Evolutionary conservation across 2,113 vertebrate species (phyloP), one percentile per base, ranked within the genome.

Genomic region (Chinchilla lanigera): DNA sequence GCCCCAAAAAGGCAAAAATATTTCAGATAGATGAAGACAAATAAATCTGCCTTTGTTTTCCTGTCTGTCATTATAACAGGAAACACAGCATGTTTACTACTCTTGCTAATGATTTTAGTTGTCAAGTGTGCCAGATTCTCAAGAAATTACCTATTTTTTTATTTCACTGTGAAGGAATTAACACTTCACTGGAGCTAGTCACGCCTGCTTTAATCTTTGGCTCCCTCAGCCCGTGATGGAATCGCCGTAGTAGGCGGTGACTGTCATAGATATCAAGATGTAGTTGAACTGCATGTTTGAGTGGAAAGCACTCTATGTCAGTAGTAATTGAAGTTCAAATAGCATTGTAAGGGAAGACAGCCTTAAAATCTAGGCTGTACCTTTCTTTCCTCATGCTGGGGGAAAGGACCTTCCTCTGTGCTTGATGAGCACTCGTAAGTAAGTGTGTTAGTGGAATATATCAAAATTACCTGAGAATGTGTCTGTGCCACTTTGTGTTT

Each of bases 1-100:
- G 12, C 10, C 19, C 65, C 67, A 73, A 86, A 89, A 52, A 52
- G 1, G 71, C 14, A 44, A 35, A 88, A 60, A 30, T 88, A 85
- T 63, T 85, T 33, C 22, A 94, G 19, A 54, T 65, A 47, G n/a
- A 28, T 69, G 50, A 90, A 94, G 67, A 26, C 80, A 75, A 82
- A 38, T 9, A 61, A 52, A 92, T 50, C 19, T 86, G 56, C 67
- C 92, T 89, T 17, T 73, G 9, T 60, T 4, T 50, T 3, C 78
- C 11, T 41, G 24, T 28, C 8, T 52, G 60, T 94, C 86, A 5
- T 69, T 61, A 28, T 73, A 22, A 91, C 0, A 41, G 3, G 41
- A 67, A 69, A 47, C n/a, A 30, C 50, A 81, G 22, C 26, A 60
- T 44, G 13, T 85, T 65, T 13, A 93, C 60, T 30, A 65, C 73